Percentiles rank a stretch among this genome's conserved stretches.
Conservation (phyloP, 2,888 invertebrate genomes). For the Ochropleura leucogaster region DNA sequence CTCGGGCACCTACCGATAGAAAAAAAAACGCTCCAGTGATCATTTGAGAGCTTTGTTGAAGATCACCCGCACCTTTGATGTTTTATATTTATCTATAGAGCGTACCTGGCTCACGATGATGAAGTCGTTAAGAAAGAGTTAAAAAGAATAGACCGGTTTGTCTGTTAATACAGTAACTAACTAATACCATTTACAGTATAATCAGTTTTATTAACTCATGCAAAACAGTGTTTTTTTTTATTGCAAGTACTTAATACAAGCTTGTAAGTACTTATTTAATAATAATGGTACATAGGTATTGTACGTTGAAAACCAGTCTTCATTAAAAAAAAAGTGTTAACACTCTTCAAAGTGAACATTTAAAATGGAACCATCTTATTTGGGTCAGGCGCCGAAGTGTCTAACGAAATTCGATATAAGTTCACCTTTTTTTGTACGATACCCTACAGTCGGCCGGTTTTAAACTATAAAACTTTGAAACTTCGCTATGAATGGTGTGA, state of each 20-base stretch:
- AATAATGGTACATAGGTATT: neutral
- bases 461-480: slow-evolving; percentile 31
- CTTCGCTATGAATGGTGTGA: slow-evolving; percentile 15
- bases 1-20: slow-evolving; percentile 79
- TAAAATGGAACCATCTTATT: slow-evolving; percentile 59
- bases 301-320: neutral
- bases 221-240: neutral
- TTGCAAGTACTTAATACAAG: neutral
- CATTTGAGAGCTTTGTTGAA: slow-evolving; percentile 79
- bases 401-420: slow-evolving; percentile 70
- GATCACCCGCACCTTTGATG: slow-evolving; percentile 80
- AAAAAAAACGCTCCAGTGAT: slow-evolving; percentile 82
- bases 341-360: slow-evolving; percentile 30
- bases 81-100: slow-evolving; percentile 78
- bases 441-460: slow-evolving; percentile 58
- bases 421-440: slow-evolving; percentile 59
- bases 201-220: slow-evolving; percentile 41
- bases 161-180: slow-evolving; percentile 43
- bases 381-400: slow-evolving; percentile 78
- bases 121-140: slow-evolving; percentile 77
- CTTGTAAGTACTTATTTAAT: neutral
- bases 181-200: slow-evolving; percentile 47
- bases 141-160: slow-evolving; percentile 67
- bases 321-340: slow-evolving; percentile 18
- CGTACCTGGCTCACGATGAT: slow-evolving; percentile 77